Evolutionary conservation across 1,140 invertebrate genomes (phyloP).

Genomic region (Trachelipus rathkii): DNA sequence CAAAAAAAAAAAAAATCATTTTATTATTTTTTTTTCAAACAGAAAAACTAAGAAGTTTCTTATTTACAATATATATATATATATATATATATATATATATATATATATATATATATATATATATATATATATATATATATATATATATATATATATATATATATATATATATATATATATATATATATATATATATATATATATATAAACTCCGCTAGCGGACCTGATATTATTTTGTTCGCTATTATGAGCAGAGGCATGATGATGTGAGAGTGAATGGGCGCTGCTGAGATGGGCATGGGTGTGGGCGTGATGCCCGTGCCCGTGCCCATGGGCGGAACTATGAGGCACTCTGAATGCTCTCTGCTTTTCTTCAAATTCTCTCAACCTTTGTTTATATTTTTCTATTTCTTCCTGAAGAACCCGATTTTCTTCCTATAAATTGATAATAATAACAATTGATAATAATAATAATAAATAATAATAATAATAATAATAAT

Average conservation of each 20-base stretch:
- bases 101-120: constrained; percentile 21
- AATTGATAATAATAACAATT: neutral
- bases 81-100: constrained; percentile 15
- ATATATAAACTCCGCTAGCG: neutral
- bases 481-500: neutral
- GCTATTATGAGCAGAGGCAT: neutral
- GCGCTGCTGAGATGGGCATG: neutral
- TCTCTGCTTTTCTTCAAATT: neutral
- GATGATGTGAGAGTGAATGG: neutral
- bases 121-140: constrained; percentile 21
- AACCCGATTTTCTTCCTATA: neutral
- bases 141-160: constrained; percentile 22
- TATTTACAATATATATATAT: neutral
- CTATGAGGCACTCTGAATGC: neutral
- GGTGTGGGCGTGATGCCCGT: too few species aligned
- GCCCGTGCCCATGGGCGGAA: neutral
- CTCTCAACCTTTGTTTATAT: neutral
- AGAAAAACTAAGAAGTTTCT: too few species aligned
- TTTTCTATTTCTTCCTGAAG: constrained; percentile 3
- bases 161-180: constrained; percentile 11
- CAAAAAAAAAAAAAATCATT: constrained; percentile 4
- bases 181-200: neutral
- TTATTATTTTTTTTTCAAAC: too few species aligned
- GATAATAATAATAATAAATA: constrained; percentile 12
- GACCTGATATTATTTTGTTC: neutral